These are phyloP conservation scores for Nycteola revayana DNA, from an alignment of 2,888 invertebrate species.

Conservation along the genomic window DNA sequence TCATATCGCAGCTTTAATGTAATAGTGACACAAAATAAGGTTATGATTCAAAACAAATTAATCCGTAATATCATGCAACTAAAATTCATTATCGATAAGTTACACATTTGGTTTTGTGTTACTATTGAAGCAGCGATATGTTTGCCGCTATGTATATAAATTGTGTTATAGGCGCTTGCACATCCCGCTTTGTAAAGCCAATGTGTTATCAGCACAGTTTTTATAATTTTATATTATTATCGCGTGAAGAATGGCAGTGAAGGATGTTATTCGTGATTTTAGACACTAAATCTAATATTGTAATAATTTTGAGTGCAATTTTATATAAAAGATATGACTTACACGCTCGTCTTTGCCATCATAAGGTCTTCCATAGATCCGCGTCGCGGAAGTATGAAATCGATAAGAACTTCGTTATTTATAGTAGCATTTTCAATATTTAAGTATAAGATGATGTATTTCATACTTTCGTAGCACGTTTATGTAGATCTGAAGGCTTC, in stretches of 20 bases:
- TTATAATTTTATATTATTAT: slow-evolving; percentile 26
- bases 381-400: slow-evolving; percentile 8
- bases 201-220: slow-evolving; percentile 13
- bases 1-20: too few relatives aligned
- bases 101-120: too few relatives aligned
- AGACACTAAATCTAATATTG: too few relatives aligned
- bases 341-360: neutral
- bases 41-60: too few relatives aligned
- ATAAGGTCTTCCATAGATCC: neutral
- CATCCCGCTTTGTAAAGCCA: too few relatives aligned
- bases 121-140: too few relatives aligned
- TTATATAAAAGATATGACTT: slow-evolving; percentile 15
- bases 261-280: slow-evolving; percentile 6
- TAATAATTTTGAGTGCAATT: slow-evolving; percentile 25
- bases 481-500: slow-evolving; percentile 4
- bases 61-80: too few relatives aligned
- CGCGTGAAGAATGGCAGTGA: slow-evolving; percentile 16
- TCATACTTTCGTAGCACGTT: slow-evolving; percentile 4
- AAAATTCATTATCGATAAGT: too few relatives aligned
- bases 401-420: neutral
- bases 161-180: too few relatives aligned
- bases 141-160: too few relatives aligned
- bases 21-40: too few relatives aligned
- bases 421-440: slow-evolving; percentile 2
- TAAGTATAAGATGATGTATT: slow-evolving; percentile 1